A percentile compares a stretch with the other conserved stretches of the same genome.
These are phyloP conservation scores for Oreochromis mossambicus DNA, from an alignment of 2,797 vertebrate species.

Conservation along the genomic window DNA sequence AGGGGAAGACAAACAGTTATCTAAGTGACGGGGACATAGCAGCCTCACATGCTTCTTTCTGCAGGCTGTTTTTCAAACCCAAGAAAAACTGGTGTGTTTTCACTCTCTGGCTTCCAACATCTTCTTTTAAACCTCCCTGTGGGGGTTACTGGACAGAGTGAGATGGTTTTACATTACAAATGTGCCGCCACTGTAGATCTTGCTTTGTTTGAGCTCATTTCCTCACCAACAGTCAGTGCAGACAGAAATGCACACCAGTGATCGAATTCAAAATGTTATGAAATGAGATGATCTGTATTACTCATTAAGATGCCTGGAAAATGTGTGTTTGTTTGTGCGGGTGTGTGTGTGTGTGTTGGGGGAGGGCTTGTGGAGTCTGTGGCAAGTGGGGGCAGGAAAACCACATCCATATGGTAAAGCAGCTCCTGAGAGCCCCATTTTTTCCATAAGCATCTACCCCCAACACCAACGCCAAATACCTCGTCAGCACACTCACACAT, in stretches of 20 bases:
- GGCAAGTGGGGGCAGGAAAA: constrained; percentile 59
- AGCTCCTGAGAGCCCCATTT: constrained; percentile 59
- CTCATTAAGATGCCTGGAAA: constrained; percentile 58
- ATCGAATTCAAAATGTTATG: constrained; percentile 53
- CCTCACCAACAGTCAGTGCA: constrained; percentile 18
- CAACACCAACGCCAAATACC: constrained; percentile 54
- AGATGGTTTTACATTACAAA: constrained; percentile 45
- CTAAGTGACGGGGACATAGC: neutral
- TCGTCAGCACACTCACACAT: constrained; percentile 26
- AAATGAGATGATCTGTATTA: constrained; percentile 51
- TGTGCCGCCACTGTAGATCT: constrained; percentile 43
- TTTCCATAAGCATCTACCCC: constrained; percentile 61
- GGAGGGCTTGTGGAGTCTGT: constrained; percentile 6
- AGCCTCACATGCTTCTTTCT: constrained; percentile 2
- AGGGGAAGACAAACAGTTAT: constrained; percentile 12
- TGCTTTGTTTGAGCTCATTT: constrained; percentile 47
- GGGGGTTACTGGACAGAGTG: constrained; percentile 12
- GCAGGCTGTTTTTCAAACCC: constrained; percentile 15
- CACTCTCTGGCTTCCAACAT: constrained; percentile 20
- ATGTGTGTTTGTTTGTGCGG: neutral
- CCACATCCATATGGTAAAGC: constrained; percentile 71
- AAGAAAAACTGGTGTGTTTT: constrained; percentile 17
- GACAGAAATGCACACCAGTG: constrained; percentile 33
- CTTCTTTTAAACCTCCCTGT: constrained; percentile 27
- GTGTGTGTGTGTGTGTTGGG: constrained; percentile 1